Base-by-base conservation (phyloP, 2,888 invertebrate species). In the Pedicia rivosa region DNA sequence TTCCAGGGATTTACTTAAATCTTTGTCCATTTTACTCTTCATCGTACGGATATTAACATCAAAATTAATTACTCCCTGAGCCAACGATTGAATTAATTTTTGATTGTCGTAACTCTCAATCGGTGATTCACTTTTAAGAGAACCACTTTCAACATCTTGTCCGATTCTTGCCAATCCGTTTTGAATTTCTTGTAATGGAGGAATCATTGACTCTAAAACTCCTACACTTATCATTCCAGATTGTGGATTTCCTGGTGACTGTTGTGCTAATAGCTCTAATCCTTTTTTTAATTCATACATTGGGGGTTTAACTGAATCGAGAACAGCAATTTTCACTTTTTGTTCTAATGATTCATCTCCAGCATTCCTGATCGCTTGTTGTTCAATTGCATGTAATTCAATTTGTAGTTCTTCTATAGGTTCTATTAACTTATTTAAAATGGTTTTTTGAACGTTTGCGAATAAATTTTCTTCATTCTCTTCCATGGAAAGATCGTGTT, bases 251-350 rank as follows among this genome's bases (percentile, higher is more conserved):
- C 46, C 47, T 0, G 51, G 51, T 16, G 52, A 51, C 48, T 48
- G 58, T 35, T 44, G 60, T 40, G 47, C 58, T 54, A 51, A 67
- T 36, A 53, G 48, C 56, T 76, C 72, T 43, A 77, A 59, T 1
- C 69, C 69, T 48, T 63, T 68, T 42, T 70, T 64, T 5, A 78
- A 54, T 50, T 76, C 73, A 37, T 71, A 60, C n/a, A 76, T 62
- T 0, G 76, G 71, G 12, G 70, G 67, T 46, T 71, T 68, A 0
- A 78, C 68, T 36, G 69, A 67, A 49, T 78, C 74, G 38, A 78
- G 64, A 22, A 76, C 64, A 38, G 72, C 69, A 40, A 73, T 68
- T 45, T 72, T 70, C 37, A 70, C 52, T 44, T 58, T 61, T 34
- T 59, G 56, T 28, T 61, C 59, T 30, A 58, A 43, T 1, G 54